Conservation (phyloP, 2,888 invertebrate genomes). For the Seladonia tumulorum region DNA sequence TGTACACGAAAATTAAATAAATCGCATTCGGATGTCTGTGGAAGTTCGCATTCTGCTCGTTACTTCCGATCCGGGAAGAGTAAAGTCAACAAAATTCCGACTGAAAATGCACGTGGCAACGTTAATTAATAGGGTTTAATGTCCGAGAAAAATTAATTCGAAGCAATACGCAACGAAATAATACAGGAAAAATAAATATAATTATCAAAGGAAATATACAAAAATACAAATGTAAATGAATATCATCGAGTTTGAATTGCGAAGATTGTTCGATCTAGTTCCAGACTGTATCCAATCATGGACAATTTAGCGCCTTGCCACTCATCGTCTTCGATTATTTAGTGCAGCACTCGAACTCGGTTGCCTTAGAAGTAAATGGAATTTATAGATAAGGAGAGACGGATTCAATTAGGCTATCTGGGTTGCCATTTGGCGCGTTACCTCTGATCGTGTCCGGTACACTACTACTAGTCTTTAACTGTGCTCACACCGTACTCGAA, state of each 20-base stretch:
- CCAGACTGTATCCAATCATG: background rate
- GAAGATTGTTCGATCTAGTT: background rate
- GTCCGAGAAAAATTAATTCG: background rate
- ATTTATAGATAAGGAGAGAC: conserved; percentile 9
- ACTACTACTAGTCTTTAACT: background rate
- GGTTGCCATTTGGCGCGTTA: background rate
- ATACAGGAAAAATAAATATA: background rate
- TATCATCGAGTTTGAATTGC: background rate
- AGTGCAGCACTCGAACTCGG: background rate
- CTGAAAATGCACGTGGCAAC: background rate
- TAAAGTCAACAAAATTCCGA: background rate
- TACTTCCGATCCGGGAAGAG: background rate
- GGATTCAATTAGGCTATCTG: background rate
- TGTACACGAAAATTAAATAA: background rate
- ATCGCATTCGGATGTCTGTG: background rate
- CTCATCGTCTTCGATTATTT: background rate
- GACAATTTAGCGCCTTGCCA: background rate
- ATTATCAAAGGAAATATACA: background rate
- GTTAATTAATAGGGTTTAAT: background rate
- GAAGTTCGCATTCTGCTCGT: background rate
- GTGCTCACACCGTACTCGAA: background rate
- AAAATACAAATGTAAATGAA: background rate
- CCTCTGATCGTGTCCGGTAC: background rate
- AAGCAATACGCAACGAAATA: too few relatives aligned
- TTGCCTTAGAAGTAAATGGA: background rate